A percentile compares a stretch with the other conserved stretches of the same genome.
phyloP scores from a whole-genome alignment of 1,140 invertebrate genomes.

The Drosophila seguyi region DNA sequence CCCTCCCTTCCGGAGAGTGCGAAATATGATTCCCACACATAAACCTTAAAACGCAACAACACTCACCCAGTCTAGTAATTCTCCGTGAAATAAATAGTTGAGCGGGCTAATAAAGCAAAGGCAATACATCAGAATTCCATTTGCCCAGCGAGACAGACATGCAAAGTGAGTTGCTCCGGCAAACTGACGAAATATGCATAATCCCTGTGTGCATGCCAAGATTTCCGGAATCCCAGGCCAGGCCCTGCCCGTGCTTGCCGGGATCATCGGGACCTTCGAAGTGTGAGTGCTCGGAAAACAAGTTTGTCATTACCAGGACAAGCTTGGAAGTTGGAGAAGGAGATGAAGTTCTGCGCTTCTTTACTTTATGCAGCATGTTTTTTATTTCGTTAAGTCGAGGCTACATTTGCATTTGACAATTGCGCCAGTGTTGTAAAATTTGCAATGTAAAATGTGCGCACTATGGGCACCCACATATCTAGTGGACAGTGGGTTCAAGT shows the following conservation, averaged over 20 bases:
- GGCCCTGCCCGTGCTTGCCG: not conserved
- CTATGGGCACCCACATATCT: not conserved
- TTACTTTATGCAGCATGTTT: slow-evolving; percentile 21
- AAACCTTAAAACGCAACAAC: slow-evolving; percentile 64
- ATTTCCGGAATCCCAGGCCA: slow-evolving; percentile 12
- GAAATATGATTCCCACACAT: slow-evolving; percentile 72
- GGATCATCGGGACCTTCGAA: slow-evolving; percentile 5
- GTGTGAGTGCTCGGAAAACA: slow-evolving; percentile 44
- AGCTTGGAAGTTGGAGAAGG: slow-evolving; percentile 11
- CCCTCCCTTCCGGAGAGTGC: slow-evolving; percentile 70
- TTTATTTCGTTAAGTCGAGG: slow-evolving; percentile 43
- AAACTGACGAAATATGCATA: slow-evolving; percentile 34
- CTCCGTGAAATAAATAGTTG: slow-evolving; percentile 56
- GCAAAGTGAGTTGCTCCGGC: slow-evolving; percentile 40
- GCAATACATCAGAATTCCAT: slow-evolving; percentile 74
- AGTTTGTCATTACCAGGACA: slow-evolving; percentile 49
- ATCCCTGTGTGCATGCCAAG: slow-evolving; percentile 34
- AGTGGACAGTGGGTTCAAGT: too few relatives aligned
- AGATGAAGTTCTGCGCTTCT: slow-evolving; percentile 45
- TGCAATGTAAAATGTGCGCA: slow-evolving; percentile 39
- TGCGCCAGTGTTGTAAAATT: slow-evolving; percentile 40
- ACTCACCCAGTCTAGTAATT: slow-evolving; percentile 28
- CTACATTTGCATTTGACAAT: slow-evolving; percentile 64
- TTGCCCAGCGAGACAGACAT: slow-evolving; percentile 57
- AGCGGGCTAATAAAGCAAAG: slow-evolving; percentile 56